Base-by-base conservation (phyloP, 2,113 vertebrate genomes). In the Phaetusa simplex region DNA sequence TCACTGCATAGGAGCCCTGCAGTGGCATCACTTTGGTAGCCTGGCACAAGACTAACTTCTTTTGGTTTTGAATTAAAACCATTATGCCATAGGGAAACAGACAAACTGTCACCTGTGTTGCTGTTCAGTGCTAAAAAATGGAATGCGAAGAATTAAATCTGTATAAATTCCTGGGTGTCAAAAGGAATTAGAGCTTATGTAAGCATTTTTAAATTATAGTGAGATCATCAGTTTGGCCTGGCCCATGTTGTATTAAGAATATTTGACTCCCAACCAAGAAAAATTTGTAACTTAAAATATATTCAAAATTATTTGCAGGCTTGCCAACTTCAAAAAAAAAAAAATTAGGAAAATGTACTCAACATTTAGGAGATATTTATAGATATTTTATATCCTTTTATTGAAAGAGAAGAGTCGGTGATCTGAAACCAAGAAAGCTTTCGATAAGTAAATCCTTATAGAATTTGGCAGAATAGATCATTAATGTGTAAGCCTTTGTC, bases 191-290 rank as follows among this genome's bases (percentile, higher is more conserved):
- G 64, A 89, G 32, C 66, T 92, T 27, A 6, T 79, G 24, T 43
- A 64, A 64, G 4, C 93, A 67, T 92, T 88, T 93, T 86, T 65
- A 91, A 94, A 66, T 89, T 65, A n/a, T 38, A 61, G 17, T 91
- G 95, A 96, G 49, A 49, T 94, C 91, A 92, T 89, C 61, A 45
- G 61, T 86, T 95, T 95, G 91, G 56, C 56, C 86, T 94, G 86
- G 56, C 49, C 49, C 5, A 3, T 40, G 43, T 74, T 78, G 18
- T 78, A 12, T 78, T 66, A 70, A 38, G 36, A 69, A 74, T 87
- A 47, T 81, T 95, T 97, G 80, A 92, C 43, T 58, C 3, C 1
- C 5, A 50, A 61, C 83, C 88, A 95, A 91, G 30, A 32, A 93
- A 91, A 83, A 90, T 81, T 42, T 86, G 52, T 78, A 76, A 49